phyloP scores from a whole-genome alignment of 1,140 invertebrate genomes.

The Rhopalosiphum padi region DNA sequence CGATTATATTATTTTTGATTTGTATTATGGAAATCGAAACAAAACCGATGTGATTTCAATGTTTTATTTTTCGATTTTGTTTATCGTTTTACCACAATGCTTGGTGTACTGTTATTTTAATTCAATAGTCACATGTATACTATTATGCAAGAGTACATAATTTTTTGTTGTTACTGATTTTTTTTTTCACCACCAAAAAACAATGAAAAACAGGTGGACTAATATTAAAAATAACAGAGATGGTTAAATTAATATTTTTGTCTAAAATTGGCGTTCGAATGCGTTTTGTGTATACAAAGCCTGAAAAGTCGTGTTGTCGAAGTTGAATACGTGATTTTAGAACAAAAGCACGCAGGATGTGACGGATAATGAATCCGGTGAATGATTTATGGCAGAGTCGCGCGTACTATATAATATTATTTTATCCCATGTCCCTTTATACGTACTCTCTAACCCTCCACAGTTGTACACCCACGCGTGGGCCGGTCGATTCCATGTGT shows the following conservation, averaged over 20 bases:
- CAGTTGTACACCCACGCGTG: slow-evolving; percentile 5
- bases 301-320: slow-evolving; percentile 40
- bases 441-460: not conserved
- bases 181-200: not conserved
- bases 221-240: not conserved
- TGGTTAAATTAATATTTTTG: not conserved
- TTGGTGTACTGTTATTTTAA: not conserved
- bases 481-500: not conserved
- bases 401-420: not conserved
- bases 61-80: not conserved
- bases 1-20: not conserved
- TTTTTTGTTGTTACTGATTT: not conserved
- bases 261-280: not conserved
- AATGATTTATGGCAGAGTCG: slow-evolving; percentile 46
- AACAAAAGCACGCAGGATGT: slow-evolving; percentile 52
- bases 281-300: not conserved
- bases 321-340: slow-evolving; percentile 12
- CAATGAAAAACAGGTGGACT: not conserved
- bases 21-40: not conserved
- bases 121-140: not conserved
- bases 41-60: not conserved
- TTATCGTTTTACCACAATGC: not conserved
- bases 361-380: slow-evolving; percentile 55
- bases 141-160: not conserved
- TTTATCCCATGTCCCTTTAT: slow-evolving; percentile 8